Base-by-base conservation (phyloP, 2,113 vertebrate species). In the Phalacrocorax brasilianus region DNA sequence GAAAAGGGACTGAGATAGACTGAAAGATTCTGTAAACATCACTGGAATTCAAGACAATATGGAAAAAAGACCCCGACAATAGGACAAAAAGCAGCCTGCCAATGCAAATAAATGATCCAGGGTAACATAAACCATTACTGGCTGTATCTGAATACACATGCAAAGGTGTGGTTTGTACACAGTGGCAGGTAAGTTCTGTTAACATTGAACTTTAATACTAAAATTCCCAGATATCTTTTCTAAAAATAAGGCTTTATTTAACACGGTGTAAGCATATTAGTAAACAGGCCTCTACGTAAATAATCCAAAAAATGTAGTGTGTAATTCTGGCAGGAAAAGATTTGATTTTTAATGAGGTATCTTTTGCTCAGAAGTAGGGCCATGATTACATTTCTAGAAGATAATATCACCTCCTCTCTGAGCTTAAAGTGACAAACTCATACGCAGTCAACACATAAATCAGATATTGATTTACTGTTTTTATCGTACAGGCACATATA, bases 301-400 rank as follows among this genome's bases (percentile, higher is more conserved):
- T 62, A 92, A 82, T 20, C 14, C 28, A 19, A 93, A 87, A 68
- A 70, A 92, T 28, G 30, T 59, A 91, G 76, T 62, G 18, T 49
- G 47, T 78, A 12, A 87, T 79, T 95, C 74, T 82, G 67, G 26
- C 22, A 93, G 32, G 77, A 93, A 94, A 94, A 95, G 13, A 67
- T 14, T 50, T 85, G 33, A 70, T 78, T 94, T 94, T 68, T 89
- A 76, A 77, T 95, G 89, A 98, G 80, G 93, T 97, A 84, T 96
- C 93, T 94, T 88, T 92, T 85, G 88, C 73, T 95, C 88, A 92
- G 82, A 79, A 56, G 35, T 14, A 74, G 44, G 76, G 56, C 40
- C 35, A 59, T 40, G 87, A 78, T 92, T 92, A 56, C 9, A 89
- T 30, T 82, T 92, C 58, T 42, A 73, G 61, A 93, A 62, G 55